phyloP scores from a whole-genome alignment of 2,888 invertebrate genomes.

The Euzophera pinguis region DNA sequence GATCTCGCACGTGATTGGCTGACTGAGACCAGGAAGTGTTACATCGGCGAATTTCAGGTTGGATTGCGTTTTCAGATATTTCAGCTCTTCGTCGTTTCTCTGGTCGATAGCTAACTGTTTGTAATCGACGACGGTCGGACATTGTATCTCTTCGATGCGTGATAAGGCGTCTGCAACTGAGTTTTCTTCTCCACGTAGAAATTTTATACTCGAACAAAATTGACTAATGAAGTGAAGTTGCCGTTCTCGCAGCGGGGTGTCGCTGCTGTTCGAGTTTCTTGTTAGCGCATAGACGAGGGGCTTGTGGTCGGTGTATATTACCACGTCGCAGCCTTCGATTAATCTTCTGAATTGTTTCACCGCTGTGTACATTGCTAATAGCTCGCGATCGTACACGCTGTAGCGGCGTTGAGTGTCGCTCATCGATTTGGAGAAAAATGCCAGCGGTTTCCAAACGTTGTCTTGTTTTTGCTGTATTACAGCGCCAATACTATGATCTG shows the following conservation, averaged over 20 bases:
- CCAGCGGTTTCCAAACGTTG: constrained; percentile 21
- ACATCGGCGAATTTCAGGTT: constrained; percentile 2
- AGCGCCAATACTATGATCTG: constrained; percentile 20
- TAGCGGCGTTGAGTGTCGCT: constrained; percentile 20
- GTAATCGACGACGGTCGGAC: constrained; percentile 12
- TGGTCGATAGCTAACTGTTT: constrained; percentile 7
- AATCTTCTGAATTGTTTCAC: constrained; percentile 19
- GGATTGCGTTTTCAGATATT: not conserved
- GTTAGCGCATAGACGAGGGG: constrained; percentile 19
- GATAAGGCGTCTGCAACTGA: constrained; percentile 24
- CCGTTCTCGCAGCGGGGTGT: constrained; percentile 21
- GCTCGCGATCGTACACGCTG: constrained; percentile 24
- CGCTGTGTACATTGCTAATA: constrained; percentile 25
- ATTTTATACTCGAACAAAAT: constrained; percentile 19
- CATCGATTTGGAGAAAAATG: constrained; percentile 23
- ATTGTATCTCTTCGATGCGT: constrained; percentile 19
- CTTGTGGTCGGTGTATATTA: constrained; percentile 22
- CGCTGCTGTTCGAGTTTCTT: constrained; percentile 14
- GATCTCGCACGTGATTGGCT: constrained; percentile 17
- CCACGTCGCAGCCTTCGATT: constrained; percentile 20
- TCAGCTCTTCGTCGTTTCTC: not conserved
- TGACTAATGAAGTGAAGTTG: constrained; percentile 24
- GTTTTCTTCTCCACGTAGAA: constrained; percentile 16
- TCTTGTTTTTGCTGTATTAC: constrained; percentile 21
- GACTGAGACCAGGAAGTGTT: constrained; percentile 3